These are phyloP conservation scores for Danio kyathit DNA, from an alignment of 2,797 vertebrate genomes.

Conservation along the genomic window DNA sequence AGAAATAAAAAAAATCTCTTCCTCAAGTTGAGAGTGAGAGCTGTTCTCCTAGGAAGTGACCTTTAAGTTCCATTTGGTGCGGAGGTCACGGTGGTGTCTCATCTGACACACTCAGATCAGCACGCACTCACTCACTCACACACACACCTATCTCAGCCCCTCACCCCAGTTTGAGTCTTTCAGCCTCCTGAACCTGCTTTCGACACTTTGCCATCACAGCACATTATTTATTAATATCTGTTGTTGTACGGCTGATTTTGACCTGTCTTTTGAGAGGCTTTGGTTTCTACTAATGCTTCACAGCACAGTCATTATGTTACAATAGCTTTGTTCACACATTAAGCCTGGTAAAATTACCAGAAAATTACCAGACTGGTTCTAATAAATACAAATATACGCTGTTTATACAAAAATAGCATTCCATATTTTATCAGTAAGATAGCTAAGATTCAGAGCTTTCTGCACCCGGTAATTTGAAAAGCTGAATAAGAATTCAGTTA, in stretches of 20 bases:
- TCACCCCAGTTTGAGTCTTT: slow-evolving; percentile 37
- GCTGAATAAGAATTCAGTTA: no score
- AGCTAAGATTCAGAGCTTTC: no score
- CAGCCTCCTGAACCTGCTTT: slow-evolving; percentile 58
- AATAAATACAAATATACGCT: no score
- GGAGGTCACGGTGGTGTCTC: slow-evolving; percentile 51
- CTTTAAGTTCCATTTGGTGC: slow-evolving; percentile 62
- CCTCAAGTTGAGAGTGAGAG: slow-evolving; percentile 20
- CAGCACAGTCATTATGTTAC: not conserved
- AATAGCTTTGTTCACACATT: not conserved
- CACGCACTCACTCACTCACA: slow-evolving; percentile 25
- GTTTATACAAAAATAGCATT: no score
- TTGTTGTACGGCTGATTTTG: slow-evolving; percentile 63
- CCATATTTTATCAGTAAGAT: no score
- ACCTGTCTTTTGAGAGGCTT: not conserved
- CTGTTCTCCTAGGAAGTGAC: slow-evolving; percentile 58
- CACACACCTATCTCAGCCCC: slow-evolving; percentile 24
- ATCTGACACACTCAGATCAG: slow-evolving; percentile 49
- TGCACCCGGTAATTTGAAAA: no score
- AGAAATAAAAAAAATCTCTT: slow-evolving; percentile 43
- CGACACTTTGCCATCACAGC: slow-evolving; percentile 57
- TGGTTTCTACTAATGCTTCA: slow-evolving; percentile 1
- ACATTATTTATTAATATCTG: slow-evolving; percentile 59
- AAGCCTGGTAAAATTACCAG: no score
- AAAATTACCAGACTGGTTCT: no score